These are phyloP conservation scores for Yasuhikotakia modesta DNA, from an alignment of 2,797 vertebrate species.

Conservation along the genomic window DNA sequence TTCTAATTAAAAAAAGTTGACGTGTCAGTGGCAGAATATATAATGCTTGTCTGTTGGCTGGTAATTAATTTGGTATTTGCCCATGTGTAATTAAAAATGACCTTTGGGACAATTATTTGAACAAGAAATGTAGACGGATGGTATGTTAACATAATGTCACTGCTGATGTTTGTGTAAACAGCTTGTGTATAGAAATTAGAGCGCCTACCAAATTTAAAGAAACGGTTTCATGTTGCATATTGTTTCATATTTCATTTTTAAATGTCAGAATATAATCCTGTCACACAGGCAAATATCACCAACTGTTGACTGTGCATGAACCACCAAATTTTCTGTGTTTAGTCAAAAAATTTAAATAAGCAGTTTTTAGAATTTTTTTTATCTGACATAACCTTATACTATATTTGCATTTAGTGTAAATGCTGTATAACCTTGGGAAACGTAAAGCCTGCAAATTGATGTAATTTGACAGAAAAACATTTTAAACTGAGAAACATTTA, in stretches of 20 bases:
- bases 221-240: not conserved
- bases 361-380: not conserved
- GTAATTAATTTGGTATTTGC: conserved; percentile 19
- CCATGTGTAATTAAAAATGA: conserved; percentile 21
- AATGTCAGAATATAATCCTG: not conserved
- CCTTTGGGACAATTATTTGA: conserved; percentile 10
- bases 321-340: not conserved
- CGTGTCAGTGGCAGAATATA: not conserved
- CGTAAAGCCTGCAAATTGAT: conserved; percentile 7
- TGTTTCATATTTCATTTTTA: not conserved
- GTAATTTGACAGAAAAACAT: not conserved
- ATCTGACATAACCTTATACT: not conserved
- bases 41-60: conserved; percentile 7
- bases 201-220: not conserved
- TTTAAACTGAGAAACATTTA: not conserved
- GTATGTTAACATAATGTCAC: not conserved
- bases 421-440: not conserved
- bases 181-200: not conserved
- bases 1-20: conserved; percentile 16
- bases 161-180: not conserved
- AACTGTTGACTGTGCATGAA: not conserved
- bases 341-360: not conserved
- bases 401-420: no score
- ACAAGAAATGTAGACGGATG: conserved; percentile 19
- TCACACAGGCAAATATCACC: not conserved